Evolutionary conservation across 2,113 vertebrate genomes (phyloP), one percentile per base, ranked within the genome.

Genomic region (Cebidichthys violaceus): DNA sequence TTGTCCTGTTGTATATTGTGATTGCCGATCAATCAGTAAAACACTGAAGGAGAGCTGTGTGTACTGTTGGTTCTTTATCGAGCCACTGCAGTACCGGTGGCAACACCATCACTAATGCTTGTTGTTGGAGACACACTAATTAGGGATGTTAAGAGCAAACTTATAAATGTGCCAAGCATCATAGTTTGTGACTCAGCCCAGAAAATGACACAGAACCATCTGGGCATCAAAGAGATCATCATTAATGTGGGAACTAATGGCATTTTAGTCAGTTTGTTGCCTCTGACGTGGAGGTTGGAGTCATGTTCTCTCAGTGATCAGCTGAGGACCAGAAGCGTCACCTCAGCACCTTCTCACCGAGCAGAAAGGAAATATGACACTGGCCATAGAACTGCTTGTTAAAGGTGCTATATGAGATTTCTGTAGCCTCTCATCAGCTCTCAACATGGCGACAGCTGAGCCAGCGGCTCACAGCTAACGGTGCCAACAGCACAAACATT

Each of bases 181-280:
- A 73, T 41, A 75, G 79, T 79, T 80, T 82, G 77, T 81, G 82
- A 79, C 71, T 84, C 69, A 79, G 77, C 69, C 64, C 65, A 54
- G 76, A 84, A 83, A 82, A 84, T 85, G 22, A 76, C 41, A 57
- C 76, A 60, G 79, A 89, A 84, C 77, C 84, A 85, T 82, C 59
- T 85, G 68, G 82, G 82, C 64, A 50, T 81, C 35, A 57, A 52
- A 84, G 75, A 55, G 47, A 81, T 59, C 74, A 85, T 55, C 59
- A 55, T 79, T 81, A 72, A 79, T 55, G 45, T 75, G 13, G 43
- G 59, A 87, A 76, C 70, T 88, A 86, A 84, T 83, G 75, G 69
- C 75, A 69, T 85, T 82, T 81, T 39, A 83, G 43, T 76, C 70
- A 54, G 79, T 85, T 35, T 57, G 88, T 77, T 29, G 76, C 66